Conservation (phyloP, 2,888 invertebrate species). For the Drosophila gaucha region DNA sequence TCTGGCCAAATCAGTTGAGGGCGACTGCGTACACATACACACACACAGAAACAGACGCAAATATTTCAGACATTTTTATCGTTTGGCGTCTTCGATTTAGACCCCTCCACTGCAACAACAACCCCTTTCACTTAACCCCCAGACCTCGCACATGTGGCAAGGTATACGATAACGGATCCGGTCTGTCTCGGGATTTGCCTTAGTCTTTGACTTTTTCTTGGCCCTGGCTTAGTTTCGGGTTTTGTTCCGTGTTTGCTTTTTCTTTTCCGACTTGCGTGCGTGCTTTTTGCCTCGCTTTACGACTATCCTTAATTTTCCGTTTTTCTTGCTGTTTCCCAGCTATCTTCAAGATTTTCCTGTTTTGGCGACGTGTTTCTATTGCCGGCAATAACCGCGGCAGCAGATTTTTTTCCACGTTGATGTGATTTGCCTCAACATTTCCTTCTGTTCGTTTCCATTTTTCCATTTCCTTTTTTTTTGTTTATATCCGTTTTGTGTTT, state of each 20-base stretch:
- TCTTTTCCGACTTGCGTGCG: constrained; percentile 24
- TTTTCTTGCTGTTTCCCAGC: constrained; percentile 31
- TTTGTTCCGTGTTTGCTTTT: neutral
- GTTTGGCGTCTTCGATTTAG: constrained; percentile 82
- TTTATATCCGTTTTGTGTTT: constrained; percentile 63
- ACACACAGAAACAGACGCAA: constrained; percentile 33
- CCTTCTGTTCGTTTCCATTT: constrained; percentile 9
- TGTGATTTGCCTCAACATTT: constrained; percentile 65
- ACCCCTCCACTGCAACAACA: constrained; percentile 29
- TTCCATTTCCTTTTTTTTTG: constrained; percentile 51
- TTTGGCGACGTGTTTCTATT: constrained; percentile 64
- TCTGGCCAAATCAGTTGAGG: constrained; percentile 73
- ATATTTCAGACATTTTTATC: constrained; percentile 84
- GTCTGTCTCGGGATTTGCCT: constrained; percentile 34
- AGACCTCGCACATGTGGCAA: constrained; percentile 11
- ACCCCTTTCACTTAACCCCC: constrained; percentile 7
- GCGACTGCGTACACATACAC: constrained; percentile 54
- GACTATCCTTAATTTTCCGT: constrained; percentile 47
- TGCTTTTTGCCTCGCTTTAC: constrained; percentile 31
- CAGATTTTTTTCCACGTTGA: constrained; percentile 74
- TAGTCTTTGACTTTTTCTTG: constrained; percentile 25
- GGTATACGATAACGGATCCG: constrained; percentile 29
- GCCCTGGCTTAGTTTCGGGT: constrained; percentile 23
- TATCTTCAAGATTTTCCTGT: constrained; percentile 12
- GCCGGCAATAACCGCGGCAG: constrained; percentile 57